Base-by-base conservation (phyloP, 2,888 invertebrate genomes). In the Labia minor region DNA sequence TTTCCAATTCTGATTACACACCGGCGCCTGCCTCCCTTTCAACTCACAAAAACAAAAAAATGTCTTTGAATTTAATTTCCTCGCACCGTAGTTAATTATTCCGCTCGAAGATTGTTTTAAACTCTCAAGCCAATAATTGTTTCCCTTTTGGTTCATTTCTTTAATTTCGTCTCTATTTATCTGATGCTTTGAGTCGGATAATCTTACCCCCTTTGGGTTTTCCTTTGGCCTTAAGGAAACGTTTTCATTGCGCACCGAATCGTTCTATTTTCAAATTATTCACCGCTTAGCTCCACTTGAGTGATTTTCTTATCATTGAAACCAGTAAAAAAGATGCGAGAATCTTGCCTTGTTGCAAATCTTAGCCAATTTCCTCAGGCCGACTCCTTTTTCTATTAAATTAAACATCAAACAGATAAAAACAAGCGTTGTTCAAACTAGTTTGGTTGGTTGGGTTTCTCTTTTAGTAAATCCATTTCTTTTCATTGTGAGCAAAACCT, bases 101-200 rank as follows among this genome's bases (percentile, higher is more conserved):
- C 49, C 49, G 49, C 49, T 49, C 49, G 49, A 49, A 49, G 49
- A 49, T 49, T 49, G 49, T 49, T 49, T 49, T 49, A 49, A 49
- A 49, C 49, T 49, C 49, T 49, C 8, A 14, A 49, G 49, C 49
- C 49, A 49, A 49, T 49, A 49, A 49, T 49, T 49, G 49, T 49
- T 49, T 49, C 49, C 49, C 49, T 68, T 69, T 69, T 69, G 70
- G 68, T 68, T 69, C 70, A 70, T 70, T 70, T 70, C 70, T 70
- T 69, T 69, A 70, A 70, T 70, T 70, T 68, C 65, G 68, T 70
- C 69, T 70, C 69, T 70, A 70, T 70, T 69, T 69, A 67, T 70
- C 69, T 70, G 62, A 63, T 64, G 62, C 67, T 65, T 66, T 69
- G 62, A 66, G 33, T 21, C 66, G 49, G 49, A 49, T 49, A 49